Evolutionary conservation across 2,113 vertebrate species (phyloP).

Genomic region (Cheilinus undulatus): DNA sequence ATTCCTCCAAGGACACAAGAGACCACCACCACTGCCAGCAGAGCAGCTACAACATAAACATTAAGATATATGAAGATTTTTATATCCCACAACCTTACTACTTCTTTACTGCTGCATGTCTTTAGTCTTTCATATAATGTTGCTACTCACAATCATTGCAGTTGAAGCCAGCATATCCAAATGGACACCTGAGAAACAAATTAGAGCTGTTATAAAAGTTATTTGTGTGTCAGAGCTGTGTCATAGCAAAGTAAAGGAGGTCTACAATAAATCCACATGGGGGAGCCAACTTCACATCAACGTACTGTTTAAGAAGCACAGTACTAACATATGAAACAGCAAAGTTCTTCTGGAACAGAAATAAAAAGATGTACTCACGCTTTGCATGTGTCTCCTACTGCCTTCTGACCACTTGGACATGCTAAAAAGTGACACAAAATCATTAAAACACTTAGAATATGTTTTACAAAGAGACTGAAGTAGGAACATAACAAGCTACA

Average conservation of each 20-base stretch:
- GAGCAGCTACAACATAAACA: constrained; percentile 68
- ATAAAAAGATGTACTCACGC: constrained; percentile 69
- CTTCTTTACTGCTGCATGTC: neutral
- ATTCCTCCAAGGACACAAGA: constrained; percentile 80
- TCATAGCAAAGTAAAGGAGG: neutral
- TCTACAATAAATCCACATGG: constrained; percentile 41
- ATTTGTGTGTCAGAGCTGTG: neutral
- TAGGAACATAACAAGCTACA: constrained; percentile 18
- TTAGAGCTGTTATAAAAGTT: too few relatives aligned
- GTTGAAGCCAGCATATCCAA: constrained; percentile 83
- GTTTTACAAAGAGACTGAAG: constrained; percentile 4
- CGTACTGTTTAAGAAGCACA: neutral
- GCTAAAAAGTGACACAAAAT: constrained; percentile 62
- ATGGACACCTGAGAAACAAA: constrained; percentile 75
- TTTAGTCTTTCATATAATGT: neutral
- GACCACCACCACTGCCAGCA: constrained; percentile 82
- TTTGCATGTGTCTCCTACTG: constrained; percentile 35
- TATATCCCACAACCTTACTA: neutral
- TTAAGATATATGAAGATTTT: neutral
- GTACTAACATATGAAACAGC: neutral
- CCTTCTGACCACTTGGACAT: constrained; percentile 75
- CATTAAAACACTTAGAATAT: neutral
- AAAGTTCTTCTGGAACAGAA: neutral
- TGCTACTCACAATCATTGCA: constrained; percentile 84
- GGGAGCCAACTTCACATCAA: constrained; percentile 34